Conservation (phyloP, 2,113 vertebrate genomes). For the Festucalex cinctus region DNA sequence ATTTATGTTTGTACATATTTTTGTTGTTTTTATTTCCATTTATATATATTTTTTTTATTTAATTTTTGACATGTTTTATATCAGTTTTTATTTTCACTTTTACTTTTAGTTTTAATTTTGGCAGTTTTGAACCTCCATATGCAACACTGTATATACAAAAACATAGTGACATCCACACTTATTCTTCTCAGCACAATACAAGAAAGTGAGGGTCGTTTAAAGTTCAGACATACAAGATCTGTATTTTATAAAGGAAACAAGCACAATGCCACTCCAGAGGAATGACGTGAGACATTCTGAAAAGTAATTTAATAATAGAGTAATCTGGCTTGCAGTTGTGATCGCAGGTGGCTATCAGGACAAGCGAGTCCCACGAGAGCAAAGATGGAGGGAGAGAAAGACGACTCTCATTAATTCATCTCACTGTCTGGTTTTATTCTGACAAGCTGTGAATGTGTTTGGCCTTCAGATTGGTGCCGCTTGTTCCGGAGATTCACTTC, state of each 20-base stretch:
- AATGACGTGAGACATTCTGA: conserved; percentile 48
- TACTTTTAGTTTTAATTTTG: too few species aligned
- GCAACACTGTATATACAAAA: too few species aligned
- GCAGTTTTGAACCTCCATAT: too few species aligned
- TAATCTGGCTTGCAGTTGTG: conserved; percentile 55
- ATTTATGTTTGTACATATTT: too few species aligned
- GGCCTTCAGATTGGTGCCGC: conserved; percentile 15
- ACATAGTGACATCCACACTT: neutral
- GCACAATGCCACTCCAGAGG: conserved; percentile 9
- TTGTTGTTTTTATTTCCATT: too few species aligned
- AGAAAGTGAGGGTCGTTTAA: neutral
- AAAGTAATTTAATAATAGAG: conserved; percentile 71
- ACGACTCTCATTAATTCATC: conserved; percentile 40
- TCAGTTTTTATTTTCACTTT: too few species aligned
- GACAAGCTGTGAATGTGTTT: conserved; percentile 17
- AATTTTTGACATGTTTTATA: too few species aligned
- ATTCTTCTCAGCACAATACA: neutral
- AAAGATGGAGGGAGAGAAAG: conserved; percentile 36
- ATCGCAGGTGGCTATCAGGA: conserved; percentile 59
- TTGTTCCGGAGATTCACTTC: neutral
- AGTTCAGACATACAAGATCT: neutral
- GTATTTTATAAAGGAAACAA: neutral
- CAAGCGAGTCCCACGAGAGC: conserved; percentile 59
- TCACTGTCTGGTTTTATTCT: conserved; percentile 22
- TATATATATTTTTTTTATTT: too few species aligned